Conservation (phyloP, 2,888 invertebrate genomes). For the Pelosia muscerda region DNA sequence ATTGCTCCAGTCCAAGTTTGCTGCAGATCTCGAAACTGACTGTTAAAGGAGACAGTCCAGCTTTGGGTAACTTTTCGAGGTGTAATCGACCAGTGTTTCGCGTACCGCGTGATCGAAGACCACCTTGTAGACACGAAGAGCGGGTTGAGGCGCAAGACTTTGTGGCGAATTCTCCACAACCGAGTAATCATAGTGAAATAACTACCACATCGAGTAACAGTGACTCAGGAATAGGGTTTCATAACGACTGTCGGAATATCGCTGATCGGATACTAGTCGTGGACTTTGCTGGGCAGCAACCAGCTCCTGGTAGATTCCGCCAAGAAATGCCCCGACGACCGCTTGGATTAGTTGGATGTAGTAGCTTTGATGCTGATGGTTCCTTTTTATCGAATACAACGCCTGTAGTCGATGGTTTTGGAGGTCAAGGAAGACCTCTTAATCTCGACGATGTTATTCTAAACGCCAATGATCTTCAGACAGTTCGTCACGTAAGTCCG, state of each 20-base stretch:
- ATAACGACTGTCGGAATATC: conserved; percentile 94
- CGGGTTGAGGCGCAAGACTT: conserved; percentile 81
- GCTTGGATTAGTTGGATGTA: conserved; percentile 76
- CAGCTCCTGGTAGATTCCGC: conserved; percentile 68
- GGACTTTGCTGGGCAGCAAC: conserved; percentile 88
- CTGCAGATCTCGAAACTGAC: conserved; percentile 80
- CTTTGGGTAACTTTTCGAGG: conserved; percentile 74
- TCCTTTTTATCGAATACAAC: conserved; percentile 82
- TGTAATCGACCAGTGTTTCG: conserved; percentile 73
- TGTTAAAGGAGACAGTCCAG: conserved; percentile 80
- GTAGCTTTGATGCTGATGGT: conserved; percentile 79
- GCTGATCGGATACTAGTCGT: conserved; percentile 93
- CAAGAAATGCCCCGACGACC: conserved; percentile 76
- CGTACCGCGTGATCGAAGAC: conserved; percentile 70
- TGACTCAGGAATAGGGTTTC: conserved; percentile 97
- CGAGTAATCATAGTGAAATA: conserved; percentile 93
- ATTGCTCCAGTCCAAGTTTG: conserved; percentile 74
- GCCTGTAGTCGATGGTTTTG: conserved; percentile 84
- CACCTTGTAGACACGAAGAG: conserved; percentile 72
- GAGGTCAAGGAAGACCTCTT: conserved; percentile 79
- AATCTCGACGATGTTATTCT: conserved; percentile 79
- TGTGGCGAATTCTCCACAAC: conserved; percentile 93
- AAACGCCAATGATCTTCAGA: conserved; percentile 72
- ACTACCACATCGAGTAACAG: conserved; percentile 96
- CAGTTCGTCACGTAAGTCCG: conserved; percentile 67